Evolutionary conservation across 2,113 vertebrate species (phyloP), one percentile per base, ranked within the genome.

Genomic region (Gymnarchus niloticus): DNA sequence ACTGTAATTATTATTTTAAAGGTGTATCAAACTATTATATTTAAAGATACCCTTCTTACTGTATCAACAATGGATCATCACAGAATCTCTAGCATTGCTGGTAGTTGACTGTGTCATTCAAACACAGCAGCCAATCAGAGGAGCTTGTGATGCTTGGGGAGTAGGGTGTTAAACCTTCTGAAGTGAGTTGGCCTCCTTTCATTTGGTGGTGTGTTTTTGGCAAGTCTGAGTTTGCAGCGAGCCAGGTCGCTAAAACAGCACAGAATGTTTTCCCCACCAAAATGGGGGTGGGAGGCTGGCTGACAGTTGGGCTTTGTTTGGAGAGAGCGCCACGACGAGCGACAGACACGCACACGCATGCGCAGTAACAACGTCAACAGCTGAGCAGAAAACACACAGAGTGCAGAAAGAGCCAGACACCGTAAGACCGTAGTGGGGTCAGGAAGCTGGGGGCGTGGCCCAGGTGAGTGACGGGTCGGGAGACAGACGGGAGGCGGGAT

Each of bases 401-500:
- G 59, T 6, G 23, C 6, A 44, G 61, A 54, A 1, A 33, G 10
- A 69, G 25, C 61, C 61, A 37, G 19, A 33, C 37, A 33, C 5
- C 69, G 14, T 54, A 6, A 33, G 33, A 25, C 37, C 14, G 37
- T 44, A 33, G 17, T 17, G 6, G 7, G 41, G 69, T 76, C 69
- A 41, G 44, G 52, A 6, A 54, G 6, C 52, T 54, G 6, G 17
- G 41, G 37, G 80, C 14, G 2, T 19, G 44, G 48, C 48, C n/a
- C 9, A 23, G 19, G 33, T 81, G 3, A 33, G 49, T 54, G 46
- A 69, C 19, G 12, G 48, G 2, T 37, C 8, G 6, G 0, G 46
- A 23, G 21, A 44, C 61, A 69, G 37, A 78, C 46, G 44, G 0
- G 5, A 23, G 23, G n/a, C 21, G 33, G 85, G 85, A 88, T 91